Evolutionary conservation across 2,888 invertebrate species (phyloP).

Genomic region (Mimas tiliae): DNA sequence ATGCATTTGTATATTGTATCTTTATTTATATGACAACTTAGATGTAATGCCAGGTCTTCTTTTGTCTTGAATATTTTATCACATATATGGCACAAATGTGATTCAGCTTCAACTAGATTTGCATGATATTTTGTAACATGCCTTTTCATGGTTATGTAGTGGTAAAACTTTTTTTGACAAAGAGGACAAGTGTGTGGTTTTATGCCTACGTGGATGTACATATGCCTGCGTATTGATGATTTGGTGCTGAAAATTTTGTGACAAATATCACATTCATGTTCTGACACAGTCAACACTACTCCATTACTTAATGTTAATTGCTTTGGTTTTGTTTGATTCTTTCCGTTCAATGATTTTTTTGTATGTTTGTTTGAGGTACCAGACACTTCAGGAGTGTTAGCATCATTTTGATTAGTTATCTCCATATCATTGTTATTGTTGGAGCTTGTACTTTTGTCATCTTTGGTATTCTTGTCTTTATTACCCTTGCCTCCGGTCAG

Average conservation of each 20-base stretch:
- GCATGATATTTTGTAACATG: conserved; percentile 86
- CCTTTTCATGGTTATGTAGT: conserved; percentile 86
- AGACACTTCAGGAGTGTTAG: conserved; percentile 25
- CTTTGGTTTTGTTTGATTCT: conserved; percentile 38
- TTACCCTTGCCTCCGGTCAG: conserved; percentile 39
- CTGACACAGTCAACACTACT: conserved; percentile 46
- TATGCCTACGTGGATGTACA: conserved; percentile 87
- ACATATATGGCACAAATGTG: conserved; percentile 90
- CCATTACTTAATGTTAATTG: conserved; percentile 51
- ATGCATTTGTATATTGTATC: conserved; percentile 87
- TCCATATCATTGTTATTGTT: conserved; percentile 80
- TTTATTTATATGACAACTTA: conserved; percentile 87
- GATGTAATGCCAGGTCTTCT: conserved; percentile 89
- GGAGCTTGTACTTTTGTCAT: conserved; percentile 34
- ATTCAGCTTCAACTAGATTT: conserved; percentile 51
- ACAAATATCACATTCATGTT: conserved; percentile 85
- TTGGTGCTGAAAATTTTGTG: conserved; percentile 86
- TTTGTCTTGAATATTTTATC: conserved; percentile 90
- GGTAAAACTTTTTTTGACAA: conserved; percentile 87
- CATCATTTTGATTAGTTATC: conserved; percentile 60
- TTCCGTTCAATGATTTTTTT: conserved; percentile 31
- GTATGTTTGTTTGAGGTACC: conserved; percentile 33
- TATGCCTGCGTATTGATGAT: conserved; percentile 88
- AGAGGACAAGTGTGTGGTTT: conserved; percentile 86
- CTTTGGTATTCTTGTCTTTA: conserved; percentile 26